Conservation (phyloP, 2,888 invertebrate genomes). For the Napeogenes sylphis region DNA sequence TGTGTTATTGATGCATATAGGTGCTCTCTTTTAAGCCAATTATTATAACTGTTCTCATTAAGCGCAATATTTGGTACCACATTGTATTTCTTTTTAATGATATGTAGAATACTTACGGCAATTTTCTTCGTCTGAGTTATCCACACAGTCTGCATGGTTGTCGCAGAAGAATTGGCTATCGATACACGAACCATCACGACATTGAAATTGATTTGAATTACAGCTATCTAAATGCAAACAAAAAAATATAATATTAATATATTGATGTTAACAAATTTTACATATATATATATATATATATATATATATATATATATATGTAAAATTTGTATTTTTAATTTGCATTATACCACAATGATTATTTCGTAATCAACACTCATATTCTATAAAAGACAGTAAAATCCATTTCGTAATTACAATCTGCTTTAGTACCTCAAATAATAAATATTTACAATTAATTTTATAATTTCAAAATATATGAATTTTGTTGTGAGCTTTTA, state of each 20-base stretch:
- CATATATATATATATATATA: no score
- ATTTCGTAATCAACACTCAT: no score
- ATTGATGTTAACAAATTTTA: background rate
- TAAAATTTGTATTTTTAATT: no score
- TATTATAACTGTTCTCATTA: background rate
- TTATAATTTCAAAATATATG: no score
- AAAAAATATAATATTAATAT: background rate
- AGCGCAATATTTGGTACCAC: background rate
- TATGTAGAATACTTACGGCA: conserved; percentile 65
- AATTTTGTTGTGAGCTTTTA: no score
- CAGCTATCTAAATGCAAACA: conserved; percentile 42
- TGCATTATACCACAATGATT: background rate
- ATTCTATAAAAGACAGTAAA: no score
- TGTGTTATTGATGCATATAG: conserved; percentile 12
- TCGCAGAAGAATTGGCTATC: conserved; percentile 80
- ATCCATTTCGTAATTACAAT: no score
- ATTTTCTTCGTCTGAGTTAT: conserved; percentile 79
- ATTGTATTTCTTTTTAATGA: conserved; percentile 1
- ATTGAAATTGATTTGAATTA: conserved; percentile 46
- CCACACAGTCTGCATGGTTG: conserved; percentile 75
- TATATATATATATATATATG: no score
- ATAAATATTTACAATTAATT: no score
- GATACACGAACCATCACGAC: conserved; percentile 78
- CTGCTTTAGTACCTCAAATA: no score
- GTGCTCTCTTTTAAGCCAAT: background rate